Evolutionary conservation across 2,797 vertebrate species (phyloP).

Genomic region (Peromyscus attwateri): DNA sequence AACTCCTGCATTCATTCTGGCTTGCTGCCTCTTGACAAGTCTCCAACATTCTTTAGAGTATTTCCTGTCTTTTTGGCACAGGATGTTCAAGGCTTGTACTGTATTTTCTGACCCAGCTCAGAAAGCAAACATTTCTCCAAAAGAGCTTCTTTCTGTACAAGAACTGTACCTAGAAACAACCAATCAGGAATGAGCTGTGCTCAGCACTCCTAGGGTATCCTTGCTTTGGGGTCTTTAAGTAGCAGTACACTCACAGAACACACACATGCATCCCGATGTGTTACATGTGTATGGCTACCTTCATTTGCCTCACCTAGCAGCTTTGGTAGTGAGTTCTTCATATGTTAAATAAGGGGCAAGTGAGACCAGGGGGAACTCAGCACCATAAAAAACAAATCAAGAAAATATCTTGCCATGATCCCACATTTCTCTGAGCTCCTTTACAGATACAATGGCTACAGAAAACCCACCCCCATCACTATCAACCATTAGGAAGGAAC

Average conservation of each 20-base stretch:
- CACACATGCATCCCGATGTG: too few species aligned
- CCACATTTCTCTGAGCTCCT: background rate
- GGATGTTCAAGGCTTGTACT: conserved; percentile 58
- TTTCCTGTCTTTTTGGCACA: conserved; percentile 69
- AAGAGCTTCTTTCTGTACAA: background rate
- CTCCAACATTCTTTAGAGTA: conserved; percentile 68
- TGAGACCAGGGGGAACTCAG: background rate
- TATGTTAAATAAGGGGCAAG: background rate
- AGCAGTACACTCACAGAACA: background rate
- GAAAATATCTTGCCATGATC: background rate
- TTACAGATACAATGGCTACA: background rate
- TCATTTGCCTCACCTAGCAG: background rate
- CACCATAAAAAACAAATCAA: background rate
- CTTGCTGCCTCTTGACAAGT: background rate
- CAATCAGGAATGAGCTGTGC: fast-evolving
- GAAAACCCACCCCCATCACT: background rate
- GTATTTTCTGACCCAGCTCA: conserved; percentile 49
- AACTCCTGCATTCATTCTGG: background rate
- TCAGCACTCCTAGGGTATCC: background rate
- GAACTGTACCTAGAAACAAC: background rate
- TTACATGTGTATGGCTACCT: background rate
- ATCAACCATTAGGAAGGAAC: background rate
- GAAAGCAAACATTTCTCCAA: conserved; percentile 32
- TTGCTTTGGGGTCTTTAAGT: background rate
- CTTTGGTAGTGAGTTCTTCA: background rate